These are phyloP conservation scores for Numida meleagris DNA, from an alignment of 2,113 vertebrate genomes.

Conservation along the genomic window DNA sequence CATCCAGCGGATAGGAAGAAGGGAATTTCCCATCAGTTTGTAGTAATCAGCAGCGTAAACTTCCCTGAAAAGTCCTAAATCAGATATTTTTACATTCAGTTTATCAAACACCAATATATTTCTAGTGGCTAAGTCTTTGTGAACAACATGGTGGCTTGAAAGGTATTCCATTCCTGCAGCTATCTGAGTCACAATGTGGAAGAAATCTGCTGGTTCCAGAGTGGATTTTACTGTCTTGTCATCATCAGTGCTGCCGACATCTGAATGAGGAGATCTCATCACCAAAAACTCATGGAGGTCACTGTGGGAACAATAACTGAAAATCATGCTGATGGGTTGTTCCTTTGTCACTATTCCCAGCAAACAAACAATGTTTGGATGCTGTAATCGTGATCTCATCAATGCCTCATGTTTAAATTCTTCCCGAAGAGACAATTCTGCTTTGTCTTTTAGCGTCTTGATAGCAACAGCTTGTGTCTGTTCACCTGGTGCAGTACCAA, in stretches of 20 bases:
- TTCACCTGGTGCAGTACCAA: constrained; percentile 88
- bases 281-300: constrained; percentile 96
- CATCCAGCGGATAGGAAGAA: constrained; percentile 97
- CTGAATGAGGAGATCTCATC: constrained; percentile 93
- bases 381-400: constrained; percentile 88
- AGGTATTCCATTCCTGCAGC: constrained; percentile 97
- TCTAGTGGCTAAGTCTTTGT: constrained; percentile 95
- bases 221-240: constrained; percentile 92
- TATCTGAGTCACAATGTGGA: constrained; percentile 91
- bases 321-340: constrained; percentile 94
- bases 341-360: constrained; percentile 92
- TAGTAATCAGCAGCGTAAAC: constrained; percentile 98
- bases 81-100: constrained; percentile 91
- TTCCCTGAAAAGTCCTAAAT: constrained; percentile 93
- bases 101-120: constrained; percentile 96
- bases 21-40: constrained; percentile 86
- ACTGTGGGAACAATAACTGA: constrained; percentile 89
- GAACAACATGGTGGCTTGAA: constrained; percentile 90
- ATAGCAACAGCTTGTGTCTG: constrained; percentile 92
- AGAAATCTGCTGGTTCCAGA: constrained; percentile 92
- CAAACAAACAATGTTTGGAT: constrained; percentile 91
- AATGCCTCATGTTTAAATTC: constrained; percentile 94
- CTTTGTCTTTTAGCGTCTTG: constrained; percentile 95
- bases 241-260: constrained; percentile 93
- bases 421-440: constrained; percentile 87